Evolutionary conservation across 1,140 invertebrate genomes (phyloP), one percentile per base, ranked within the genome.

Genomic region (Neodiprion virginianus): DNA sequence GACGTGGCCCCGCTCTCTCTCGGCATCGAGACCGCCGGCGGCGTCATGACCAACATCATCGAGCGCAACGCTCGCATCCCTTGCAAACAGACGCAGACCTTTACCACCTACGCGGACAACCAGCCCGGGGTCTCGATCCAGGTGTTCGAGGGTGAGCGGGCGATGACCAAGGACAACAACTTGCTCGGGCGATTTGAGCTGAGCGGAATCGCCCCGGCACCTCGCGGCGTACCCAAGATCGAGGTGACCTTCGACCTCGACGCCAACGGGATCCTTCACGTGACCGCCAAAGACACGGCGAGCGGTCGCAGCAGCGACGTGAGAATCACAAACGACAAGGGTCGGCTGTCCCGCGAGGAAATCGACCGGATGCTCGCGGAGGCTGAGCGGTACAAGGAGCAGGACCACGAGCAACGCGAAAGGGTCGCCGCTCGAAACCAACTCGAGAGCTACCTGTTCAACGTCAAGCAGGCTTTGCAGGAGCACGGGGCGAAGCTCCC

Each of bases 301-400:
- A 93, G 93, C 47, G 93, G 93, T 67, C 92, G 92, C 78, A 89
- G 91, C 72, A 94, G 93, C 83, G 81, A 95, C 79, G 95, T 96
- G 79, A 94, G 92, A 68, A 95, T 95, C 76, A 94, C 93, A 70
- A 95, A 95, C 83, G 94, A 95, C 83, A 95, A 94, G 83, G 93
- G 94, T 48, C 90, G 94, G 71, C 85, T 95, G 4, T 91, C 89
- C n/a, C 94, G 95, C 82, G 92, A 93, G 65, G 94, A 95, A 77
- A 95, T 96, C 80, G 93, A 96, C 72, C 88, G 91, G 69, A 95
- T 96, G 93, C 91, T 94, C 23, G 90, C 89, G 8, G 91, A 91
- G 72, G 90, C 88, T 8, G 87, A 88, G 71, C 84, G 84, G 49
- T 94, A 91, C 86, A 91, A 92, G 82, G 89, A 90, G 47, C 89